Percentiles rank a stretch among this genome's conserved stretches.
These are phyloP conservation scores for Sapajus apella DNA, from an alignment of 2,113 vertebrate species.

Conservation along the genomic window DNA sequence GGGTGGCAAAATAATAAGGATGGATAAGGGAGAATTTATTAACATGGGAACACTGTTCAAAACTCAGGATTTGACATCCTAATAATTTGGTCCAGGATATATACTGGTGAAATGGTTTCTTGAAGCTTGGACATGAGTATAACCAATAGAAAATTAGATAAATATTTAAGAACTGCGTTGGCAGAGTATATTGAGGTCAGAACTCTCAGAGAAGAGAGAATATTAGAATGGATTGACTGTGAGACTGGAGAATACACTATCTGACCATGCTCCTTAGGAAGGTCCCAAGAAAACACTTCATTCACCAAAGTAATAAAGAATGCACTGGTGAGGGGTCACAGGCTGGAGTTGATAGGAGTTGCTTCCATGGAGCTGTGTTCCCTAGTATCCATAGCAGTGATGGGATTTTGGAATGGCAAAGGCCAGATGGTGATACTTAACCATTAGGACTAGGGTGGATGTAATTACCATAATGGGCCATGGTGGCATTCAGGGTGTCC, in stretches of 20 bases:
- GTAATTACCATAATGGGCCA: background rate
- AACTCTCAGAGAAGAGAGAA: background rate
- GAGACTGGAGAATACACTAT: background rate
- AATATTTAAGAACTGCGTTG: background rate
- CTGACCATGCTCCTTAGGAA: background rate
- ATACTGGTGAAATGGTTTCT: background rate
- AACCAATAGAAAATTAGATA: background rate
- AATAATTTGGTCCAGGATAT: background rate
- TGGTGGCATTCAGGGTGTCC: background rate
- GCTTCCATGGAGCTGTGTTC: background rate
- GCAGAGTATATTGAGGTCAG: background rate
- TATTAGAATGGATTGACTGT: background rate
- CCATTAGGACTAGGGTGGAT: background rate
- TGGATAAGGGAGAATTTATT: background rate
- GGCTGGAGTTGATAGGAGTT: background rate
- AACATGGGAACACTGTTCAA: background rate
- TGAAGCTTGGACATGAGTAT: background rate
- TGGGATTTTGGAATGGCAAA: background rate
- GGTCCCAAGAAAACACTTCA: background rate
- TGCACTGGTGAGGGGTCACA: background rate
- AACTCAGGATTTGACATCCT: background rate
- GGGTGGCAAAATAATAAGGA: background rate
- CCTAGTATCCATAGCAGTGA: background rate
- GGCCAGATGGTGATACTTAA: background rate
- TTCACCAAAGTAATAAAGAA: background rate